Evolutionary conservation across 1,140 invertebrate species (phyloP), one percentile per base, ranked within the genome.

Genomic region (Melipona quadrifasciata): DNA sequence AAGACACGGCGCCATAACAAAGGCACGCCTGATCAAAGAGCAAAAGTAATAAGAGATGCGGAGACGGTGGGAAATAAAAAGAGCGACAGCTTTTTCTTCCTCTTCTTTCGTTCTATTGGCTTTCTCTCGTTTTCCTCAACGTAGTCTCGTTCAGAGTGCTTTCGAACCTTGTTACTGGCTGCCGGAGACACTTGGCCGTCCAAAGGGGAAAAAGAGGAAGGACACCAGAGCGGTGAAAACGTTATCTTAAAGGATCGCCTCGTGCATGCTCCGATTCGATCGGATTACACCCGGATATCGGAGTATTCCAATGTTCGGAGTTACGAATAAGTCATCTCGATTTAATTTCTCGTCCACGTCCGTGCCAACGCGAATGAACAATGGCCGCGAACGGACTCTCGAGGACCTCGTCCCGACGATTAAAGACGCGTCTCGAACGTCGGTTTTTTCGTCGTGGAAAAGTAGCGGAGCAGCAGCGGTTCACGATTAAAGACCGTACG

Each of bases 11-110:
- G 73, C 21, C 68, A 31, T 31, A 31, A 83, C 75, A 79, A 83
- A 83, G 75, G 55, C 34, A 78, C 55, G 82, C 16, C n/a, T 83
- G 82, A 83, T 83, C 82, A 83, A 79, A 79, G 75, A n/a, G 82
- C 27, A 61, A 78, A 61, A 83, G 55, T 83, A 79, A 83, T 79
- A 55, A 83, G 61, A 83, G 75, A 83, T 71, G 71, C 75, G 64
- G n/a, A 34, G 39, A 31, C 24, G 34, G 8, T 21, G 17, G 65
- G 47, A 51, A 47, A 71, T 71, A 70, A 83, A 79, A 83, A 83
- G 39, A 47, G 39, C 16, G 31, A 2, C 2, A 0, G 0, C 2
- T 39, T 6, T 47, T 8, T 47, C 0, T 47, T 47, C 8, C 8
- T 10, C 8, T 78, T 53, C n/a, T 16, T 17, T 16, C 53, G 31